Percentiles rank a stretch among this genome's conserved stretches.
These are phyloP conservation scores for Trachelus troglodyta DNA, from an alignment of 2,888 invertebrate species.

Conservation along the genomic window DNA sequence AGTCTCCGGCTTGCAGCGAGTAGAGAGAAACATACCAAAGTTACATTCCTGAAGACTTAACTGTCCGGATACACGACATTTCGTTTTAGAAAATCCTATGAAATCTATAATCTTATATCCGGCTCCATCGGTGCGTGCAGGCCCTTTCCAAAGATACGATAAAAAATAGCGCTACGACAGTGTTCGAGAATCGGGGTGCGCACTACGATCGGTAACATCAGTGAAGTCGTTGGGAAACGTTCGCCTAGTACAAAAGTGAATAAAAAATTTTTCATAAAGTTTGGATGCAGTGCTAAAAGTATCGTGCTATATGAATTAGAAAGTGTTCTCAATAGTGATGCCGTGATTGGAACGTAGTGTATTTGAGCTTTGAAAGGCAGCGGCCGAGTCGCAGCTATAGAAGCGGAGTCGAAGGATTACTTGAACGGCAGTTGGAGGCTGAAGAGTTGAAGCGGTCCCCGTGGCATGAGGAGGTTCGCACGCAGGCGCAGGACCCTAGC, in stretches of 20 bases:
- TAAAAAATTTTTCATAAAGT: background rate
- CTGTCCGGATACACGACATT: background rate
- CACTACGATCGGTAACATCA: background rate
- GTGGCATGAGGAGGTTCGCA: constrained; percentile 64
- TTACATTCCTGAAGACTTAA: background rate
- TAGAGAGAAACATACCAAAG: background rate
- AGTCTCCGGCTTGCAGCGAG: background rate
- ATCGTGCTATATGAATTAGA: constrained; percentile 34
- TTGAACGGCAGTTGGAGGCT: constrained; percentile 30
- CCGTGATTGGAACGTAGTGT: background rate
- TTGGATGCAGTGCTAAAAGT: constrained; percentile 21
- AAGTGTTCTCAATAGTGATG: constrained; percentile 31
- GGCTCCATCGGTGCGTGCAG: background rate
- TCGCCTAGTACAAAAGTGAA: background rate
- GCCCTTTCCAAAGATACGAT: background rate
- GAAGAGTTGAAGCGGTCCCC: constrained; percentile 44
- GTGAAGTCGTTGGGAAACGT: background rate
- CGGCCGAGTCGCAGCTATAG: background rate
- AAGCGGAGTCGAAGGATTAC: constrained; percentile 4
- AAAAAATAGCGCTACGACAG: background rate
- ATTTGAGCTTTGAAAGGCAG: background rate
- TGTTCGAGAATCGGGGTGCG: background rate
- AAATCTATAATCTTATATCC: background rate
- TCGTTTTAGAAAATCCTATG: background rate
- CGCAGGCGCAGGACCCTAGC: constrained; percentile 61